These are phyloP conservation scores for Anarrhichthys ocellatus DNA, from an alignment of 2,113 vertebrate genomes.

Conservation along the genomic window DNA sequence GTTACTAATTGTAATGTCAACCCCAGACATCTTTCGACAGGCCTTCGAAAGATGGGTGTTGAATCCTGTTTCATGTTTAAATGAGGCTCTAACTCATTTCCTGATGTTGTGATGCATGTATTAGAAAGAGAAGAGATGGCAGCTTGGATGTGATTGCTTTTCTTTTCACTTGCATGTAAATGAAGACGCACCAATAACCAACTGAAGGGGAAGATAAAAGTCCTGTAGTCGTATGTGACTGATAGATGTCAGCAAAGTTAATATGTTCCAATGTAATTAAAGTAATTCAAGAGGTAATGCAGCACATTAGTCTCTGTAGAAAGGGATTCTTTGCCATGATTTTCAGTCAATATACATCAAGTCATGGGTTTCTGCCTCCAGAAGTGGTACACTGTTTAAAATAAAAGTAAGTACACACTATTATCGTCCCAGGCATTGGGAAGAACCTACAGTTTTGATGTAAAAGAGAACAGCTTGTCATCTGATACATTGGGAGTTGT, in stretches of 20 bases:
- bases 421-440: background rate
- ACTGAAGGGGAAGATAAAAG: background rate
- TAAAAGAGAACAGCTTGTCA: slow-evolving; percentile 53
- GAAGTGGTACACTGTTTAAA: slow-evolving; percentile 2
- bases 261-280: background rate
- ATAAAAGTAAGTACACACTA: background rate
- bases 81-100: background rate
- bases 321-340: background rate
- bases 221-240: background rate
- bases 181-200: background rate
- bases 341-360: background rate
- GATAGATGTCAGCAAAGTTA: background rate
- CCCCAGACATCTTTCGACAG: background rate
- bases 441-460: slow-evolving; percentile 16
- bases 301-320: background rate
- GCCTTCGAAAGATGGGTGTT: background rate
- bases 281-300: background rate
- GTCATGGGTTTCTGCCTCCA: background rate
- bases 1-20: background rate
- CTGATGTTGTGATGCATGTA: background rate
- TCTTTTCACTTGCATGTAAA: background rate
- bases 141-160: background rate
- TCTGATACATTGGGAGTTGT: slow-evolving; percentile 59
- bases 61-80: background rate
- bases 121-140: too few species aligned